phyloP scores from a whole-genome alignment of 2,888 invertebrate genomes.

The Eupithecia insigniata region DNA sequence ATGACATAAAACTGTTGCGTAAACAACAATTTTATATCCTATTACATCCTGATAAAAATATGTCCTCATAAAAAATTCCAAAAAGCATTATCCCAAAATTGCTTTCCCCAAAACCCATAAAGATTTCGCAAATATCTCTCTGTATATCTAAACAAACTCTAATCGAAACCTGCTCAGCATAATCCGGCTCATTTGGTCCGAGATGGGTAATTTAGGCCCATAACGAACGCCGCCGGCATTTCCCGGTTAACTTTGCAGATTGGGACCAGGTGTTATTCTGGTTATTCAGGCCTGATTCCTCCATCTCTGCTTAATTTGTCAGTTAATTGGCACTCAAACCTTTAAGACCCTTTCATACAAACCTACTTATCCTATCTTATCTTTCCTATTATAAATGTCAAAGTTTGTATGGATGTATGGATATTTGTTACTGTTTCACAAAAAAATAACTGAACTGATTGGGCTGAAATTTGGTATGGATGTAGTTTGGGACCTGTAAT shows the following conservation, averaged over 20 bases:
- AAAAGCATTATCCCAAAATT: neutral
- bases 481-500: too few relatives aligned
- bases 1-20: neutral
- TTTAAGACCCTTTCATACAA: neutral
- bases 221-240: constrained; percentile 57
- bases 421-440: too few relatives aligned
- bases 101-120: constrained; percentile 2
- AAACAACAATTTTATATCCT: neutral
- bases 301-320: neutral
- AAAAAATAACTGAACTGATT: too few relatives aligned
- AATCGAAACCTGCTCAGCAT: constrained; percentile 37
- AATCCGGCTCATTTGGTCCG: constrained; percentile 50
- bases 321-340: neutral
- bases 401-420: too few relatives aligned
- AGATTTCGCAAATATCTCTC: neutral
- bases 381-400: too few relatives aligned
- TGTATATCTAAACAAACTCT: constrained; percentile 10
- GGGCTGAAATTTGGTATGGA: too few relatives aligned
- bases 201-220: constrained; percentile 53
- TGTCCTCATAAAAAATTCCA: neutral
- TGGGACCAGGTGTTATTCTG: constrained; percentile 29
- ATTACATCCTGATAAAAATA: neutral
- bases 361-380: too few relatives aligned
- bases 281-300: neutral
- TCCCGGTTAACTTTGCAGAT: constrained; percentile 55